Conservation (phyloP, 2,797 vertebrate species). For the Clarias fuscus region DNA sequence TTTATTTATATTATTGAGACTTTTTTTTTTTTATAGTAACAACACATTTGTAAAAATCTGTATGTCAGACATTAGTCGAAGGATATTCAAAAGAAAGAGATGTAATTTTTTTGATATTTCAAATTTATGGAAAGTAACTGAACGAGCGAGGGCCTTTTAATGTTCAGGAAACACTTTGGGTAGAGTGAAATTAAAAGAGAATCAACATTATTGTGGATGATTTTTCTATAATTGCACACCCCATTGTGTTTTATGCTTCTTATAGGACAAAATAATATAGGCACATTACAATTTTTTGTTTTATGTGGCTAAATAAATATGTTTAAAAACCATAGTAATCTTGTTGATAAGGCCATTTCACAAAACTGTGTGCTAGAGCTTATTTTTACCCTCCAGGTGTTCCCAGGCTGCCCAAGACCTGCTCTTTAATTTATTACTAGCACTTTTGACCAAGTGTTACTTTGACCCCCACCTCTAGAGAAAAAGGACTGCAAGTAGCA, state of each 20-base stretch:
- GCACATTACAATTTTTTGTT: neutral
- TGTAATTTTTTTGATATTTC: neutral
- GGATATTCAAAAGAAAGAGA: neutral
- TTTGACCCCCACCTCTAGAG: slow-evolving; percentile 59
- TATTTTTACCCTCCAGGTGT: slow-evolving; percentile 37
- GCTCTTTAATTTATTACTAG: slow-evolving; percentile 67
- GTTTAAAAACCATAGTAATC: slow-evolving; percentile 3
- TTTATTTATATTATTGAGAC: neutral
- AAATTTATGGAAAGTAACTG: neutral
- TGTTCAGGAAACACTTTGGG: neutral
- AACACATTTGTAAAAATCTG: neutral
- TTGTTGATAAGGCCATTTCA: slow-evolving; percentile 25
- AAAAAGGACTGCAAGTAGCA: slow-evolving; percentile 68
- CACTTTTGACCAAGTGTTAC: slow-evolving; percentile 66
- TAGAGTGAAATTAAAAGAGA: neutral
- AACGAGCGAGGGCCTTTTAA: neutral
- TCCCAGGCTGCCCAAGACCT: slow-evolving; percentile 34
- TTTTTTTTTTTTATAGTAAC: neutral
- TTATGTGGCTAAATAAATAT: neutral
- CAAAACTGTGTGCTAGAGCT: slow-evolving; percentile 15
- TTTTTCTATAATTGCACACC: neutral
- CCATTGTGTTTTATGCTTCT: neutral
- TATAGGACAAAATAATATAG: neutral
- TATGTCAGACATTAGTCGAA: neutral
- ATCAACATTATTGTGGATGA: neutral